Evolutionary conservation across 2,113 vertebrate genomes (phyloP).

Genomic region (Brienomyrus brachyistius): DNA sequence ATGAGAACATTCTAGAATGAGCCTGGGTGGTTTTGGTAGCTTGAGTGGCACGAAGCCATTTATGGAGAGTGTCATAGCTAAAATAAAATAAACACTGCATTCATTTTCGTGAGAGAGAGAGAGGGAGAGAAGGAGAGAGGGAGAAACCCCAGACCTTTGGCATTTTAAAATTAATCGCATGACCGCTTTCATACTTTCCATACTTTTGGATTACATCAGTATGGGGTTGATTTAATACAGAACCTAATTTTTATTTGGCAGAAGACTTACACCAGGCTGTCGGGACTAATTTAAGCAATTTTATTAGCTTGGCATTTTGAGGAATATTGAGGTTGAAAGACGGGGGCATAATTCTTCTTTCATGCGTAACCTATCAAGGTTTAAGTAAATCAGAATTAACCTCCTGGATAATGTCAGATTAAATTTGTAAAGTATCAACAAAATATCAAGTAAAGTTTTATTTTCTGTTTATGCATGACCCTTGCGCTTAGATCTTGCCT

Average conservation of each 20-base stretch:
- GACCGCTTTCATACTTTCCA: slow-evolving; percentile 1
- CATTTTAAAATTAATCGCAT: slow-evolving; percentile 8
- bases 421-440: neutral
- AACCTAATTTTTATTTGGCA: slow-evolving; percentile 31
- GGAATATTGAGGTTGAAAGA: neutral
- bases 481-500: neutral
- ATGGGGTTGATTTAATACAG: slow-evolving; percentile 30
- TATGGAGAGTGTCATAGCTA: slow-evolving; percentile 2
- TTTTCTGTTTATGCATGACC: neutral
- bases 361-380: neutral
- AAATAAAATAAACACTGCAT: neutral
- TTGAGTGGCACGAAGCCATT: neutral
- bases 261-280: slow-evolving; percentile 39
- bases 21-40: neutral
- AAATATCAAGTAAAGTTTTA: neutral
- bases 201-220: slow-evolving; percentile 35
- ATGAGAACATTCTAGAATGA: neutral
- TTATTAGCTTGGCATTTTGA: slow-evolving; percentile 12
- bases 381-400: neutral
- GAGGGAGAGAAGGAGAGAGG: neutral
- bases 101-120: neutral
- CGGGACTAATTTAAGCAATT: slow-evolving; percentile 42
- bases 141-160: neutral
- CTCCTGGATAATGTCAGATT: neutral
- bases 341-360: neutral